Evolutionary conservation across 2,113 vertebrate species (phyloP), one percentile per base, ranked within the genome.

Genomic region (Phaethon lepturus): DNA sequence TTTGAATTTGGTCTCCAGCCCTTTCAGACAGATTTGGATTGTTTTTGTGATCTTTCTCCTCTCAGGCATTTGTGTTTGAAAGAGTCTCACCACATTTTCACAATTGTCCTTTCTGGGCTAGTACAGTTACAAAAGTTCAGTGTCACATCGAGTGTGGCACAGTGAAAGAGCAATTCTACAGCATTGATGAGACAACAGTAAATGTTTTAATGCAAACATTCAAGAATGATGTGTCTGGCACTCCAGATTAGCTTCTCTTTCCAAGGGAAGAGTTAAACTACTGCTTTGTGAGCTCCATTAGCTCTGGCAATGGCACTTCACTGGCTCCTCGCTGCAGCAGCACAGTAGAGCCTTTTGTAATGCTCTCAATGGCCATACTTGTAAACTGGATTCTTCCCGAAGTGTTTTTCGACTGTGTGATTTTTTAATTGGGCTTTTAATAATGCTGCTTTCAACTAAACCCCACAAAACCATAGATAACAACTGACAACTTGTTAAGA

Each of bases 341-440:
- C 82, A 95, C 84, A 95, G 50, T 75, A 29, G 49, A 85, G 74
- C 40, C 79, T 74, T 97, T 92, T 96, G 67, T 97, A 56, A 42
- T 83, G 63, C 40, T 88, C 78, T 94, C 92, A 84, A 40, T 82
- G 69, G 45, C 66, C 56, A 63, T 74, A 63, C 63, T 93, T 93
- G 60, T 77, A 86, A 92, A 90, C 86, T 85, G 74, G 22, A 81
- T 79, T 95, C 56, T 93, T 93, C 44, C 60, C 55, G 19, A 96
- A 94, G 80, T 63, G 58, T 69, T 87, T 84, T 69, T 94, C 29
- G 88, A 31, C 52, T 74, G 62, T 64, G 26, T 8, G 22, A 9
- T 15, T 13, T 17, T 17, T 52, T 16, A 20, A 50, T 40, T 24
- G 20, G 45, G 35, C 18, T 38, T 83, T 86, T 50, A 89, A 42